Evolutionary conservation across 1,140 invertebrate species (phyloP), one percentile per base, ranked within the genome.

Genomic region (Lordiphosa stackelbergi): DNA sequence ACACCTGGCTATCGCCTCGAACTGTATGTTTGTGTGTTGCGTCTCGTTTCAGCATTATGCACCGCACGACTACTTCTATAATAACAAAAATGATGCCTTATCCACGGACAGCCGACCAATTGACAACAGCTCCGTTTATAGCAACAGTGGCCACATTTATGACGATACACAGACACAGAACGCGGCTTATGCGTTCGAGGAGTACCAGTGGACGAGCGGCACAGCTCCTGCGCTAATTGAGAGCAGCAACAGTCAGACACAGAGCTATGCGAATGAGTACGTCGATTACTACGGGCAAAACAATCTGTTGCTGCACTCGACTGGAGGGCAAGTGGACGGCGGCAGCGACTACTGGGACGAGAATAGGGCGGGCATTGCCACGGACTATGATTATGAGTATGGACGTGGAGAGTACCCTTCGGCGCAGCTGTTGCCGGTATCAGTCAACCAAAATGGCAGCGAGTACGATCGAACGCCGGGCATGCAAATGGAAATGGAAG

Each of bases 21-120:
- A 24, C 22, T 24, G 22, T 5, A 6, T 24, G 5, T 6, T 2
- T 7, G 12, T 16, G 38, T 65, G 49, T 84, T 78, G 16, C 28
- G 7, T 31, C 28, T 41, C 4, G 0, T 46, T 47, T n/a, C 62
- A 89, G 88, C 69, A 86, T 53, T 87, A 88, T 68, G 88, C 87
- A 53, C 86, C 78, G 47, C 87, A 88, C 35, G 88, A 87, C 55
- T 89, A 89, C 60, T 84, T 77, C 55, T 88, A 88, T 55, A 88
- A 88, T 63, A 87, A 88, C 47, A 91, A 92, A 83, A 93, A 93
- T 69, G 95, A 97, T 88, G 95, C 95, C 66, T 90, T 98, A 59
- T 97, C 93, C 86, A 58, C 60, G 88, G 97, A 97, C 88, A 96
- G 95, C 88, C 90, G 95, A 88, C 95, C 96, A 69, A 90, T 91